Evolutionary conservation across 2,113 vertebrate species (phyloP), one percentile per base, ranked within the genome.

Genomic region (Manacus vitellinus): DNA sequence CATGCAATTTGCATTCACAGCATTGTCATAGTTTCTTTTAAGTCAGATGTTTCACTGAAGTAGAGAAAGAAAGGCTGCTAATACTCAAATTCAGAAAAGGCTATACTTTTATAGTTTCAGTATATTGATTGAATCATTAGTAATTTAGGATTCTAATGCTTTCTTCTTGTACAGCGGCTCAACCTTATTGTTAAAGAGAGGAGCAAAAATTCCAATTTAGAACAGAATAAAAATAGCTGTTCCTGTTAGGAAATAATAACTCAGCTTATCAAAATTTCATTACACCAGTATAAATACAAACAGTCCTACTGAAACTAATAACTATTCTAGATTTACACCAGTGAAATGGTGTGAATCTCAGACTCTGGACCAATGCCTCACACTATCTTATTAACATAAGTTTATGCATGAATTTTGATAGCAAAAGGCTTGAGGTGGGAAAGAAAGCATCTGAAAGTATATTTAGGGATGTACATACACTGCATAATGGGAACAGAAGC

Each of bases 81-180:
- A n/a, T n/a, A 46, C 1, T 2, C 25, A 67, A 61, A 61, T 20
- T 52, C 27, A 31, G 46, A 93, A 80, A 63, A 78, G 17, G 9
- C 7, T 21, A 8, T 39, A 35, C 47, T 56, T 89, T 84, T 59
- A 28, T 46, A 2, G 61, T 41, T 76, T 49, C 12, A 41, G 17
- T n/a, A 6, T 37, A 51, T 52, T 78, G 17, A 68, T 80, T 65
- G 25, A 52, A 63, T 87, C 6, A 33, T 59, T 74, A 37, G 28
- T 33, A 12, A n/a, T 62, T 92, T 90, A 67, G 14, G 74, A 74
- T 55, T 89, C 28, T n/a, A 58, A 18, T 59, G 8, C 0, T 56
- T 22, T 81, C 19, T 70, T 62, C 33, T 43, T 47, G 11, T 23
- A 47, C 0, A 0, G 8, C 67, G 6, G 6, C 5, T 18, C 23